A percentile compares a stretch with the other conserved stretches of the same genome.
Conservation (phyloP, 1,140 invertebrate species). For the Magallana ariakensis region DNA sequence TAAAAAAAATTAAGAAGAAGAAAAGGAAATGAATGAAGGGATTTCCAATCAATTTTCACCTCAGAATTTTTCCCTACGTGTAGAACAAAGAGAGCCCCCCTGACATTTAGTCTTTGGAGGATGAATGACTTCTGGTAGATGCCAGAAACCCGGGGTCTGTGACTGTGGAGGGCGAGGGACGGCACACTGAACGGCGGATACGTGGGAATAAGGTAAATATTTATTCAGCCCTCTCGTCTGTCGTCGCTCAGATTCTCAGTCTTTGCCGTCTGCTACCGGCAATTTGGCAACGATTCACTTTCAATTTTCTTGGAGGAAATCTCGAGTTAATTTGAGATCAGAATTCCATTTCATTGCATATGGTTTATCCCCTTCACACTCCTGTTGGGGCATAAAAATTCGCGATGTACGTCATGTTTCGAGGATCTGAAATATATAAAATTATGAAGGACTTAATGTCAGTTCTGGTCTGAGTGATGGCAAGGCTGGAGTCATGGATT, state of each 20-base stretch:
- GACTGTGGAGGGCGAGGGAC: conserved; percentile 23
- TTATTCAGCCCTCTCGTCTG: conserved; percentile 37
- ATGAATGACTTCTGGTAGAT: conserved; percentile 25
- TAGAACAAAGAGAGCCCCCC: conserved; percentile 18
- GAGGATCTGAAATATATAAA: conserved; percentile 21
- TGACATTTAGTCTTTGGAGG: background rate
- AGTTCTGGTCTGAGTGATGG: background rate
- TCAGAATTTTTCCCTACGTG: background rate
- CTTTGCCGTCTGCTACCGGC: conserved; percentile 30
- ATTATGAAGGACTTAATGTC: conserved; percentile 17
- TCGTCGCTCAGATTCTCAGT: conserved; percentile 8
- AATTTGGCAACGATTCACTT: conserved; percentile 38
- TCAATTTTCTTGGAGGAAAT: conserved; percentile 38
- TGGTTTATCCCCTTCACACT: conserved; percentile 33
- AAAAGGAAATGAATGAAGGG: too few relatives aligned
- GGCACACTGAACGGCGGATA: conserved; percentile 11
- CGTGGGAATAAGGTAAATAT: conserved; percentile 36
- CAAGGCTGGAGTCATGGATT: background rate
- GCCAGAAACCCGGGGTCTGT: conserved; percentile 16
- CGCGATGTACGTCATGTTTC: conserved; percentile 33
- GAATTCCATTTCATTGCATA: conserved; percentile 36
- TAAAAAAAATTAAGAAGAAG: too few relatives aligned
- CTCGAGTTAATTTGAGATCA: conserved; percentile 36
- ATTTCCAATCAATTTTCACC: conserved; percentile 9
- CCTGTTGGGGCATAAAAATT: conserved; percentile 24